Percentiles rank a stretch among this genome's conserved stretches.
Conservation (phyloP, 2,888 invertebrate genomes). For the Hirtodrosophila confusa region DNA sequence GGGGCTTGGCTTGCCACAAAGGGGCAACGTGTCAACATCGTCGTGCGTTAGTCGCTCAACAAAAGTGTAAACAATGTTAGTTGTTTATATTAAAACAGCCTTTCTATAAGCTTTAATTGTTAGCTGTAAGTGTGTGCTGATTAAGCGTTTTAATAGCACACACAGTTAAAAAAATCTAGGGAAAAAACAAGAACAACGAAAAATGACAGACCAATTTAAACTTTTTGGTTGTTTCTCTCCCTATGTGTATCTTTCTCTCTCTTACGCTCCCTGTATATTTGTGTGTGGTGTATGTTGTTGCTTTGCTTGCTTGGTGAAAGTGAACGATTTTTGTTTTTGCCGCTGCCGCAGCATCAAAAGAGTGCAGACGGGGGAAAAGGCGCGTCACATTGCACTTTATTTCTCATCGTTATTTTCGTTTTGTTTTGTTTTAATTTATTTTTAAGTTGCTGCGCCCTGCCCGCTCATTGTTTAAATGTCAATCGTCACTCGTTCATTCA, state of each 20-base stretch:
- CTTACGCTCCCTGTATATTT: slow-evolving; percentile 1
- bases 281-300: slow-evolving; percentile 27
- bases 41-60: slow-evolving; percentile 35
- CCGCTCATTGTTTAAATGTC: slow-evolving; percentile 23
- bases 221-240: slow-evolving; percentile 39
- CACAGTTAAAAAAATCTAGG: slow-evolving; percentile 9
- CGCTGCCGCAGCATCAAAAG: neutral
- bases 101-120: slow-evolving; percentile 11
- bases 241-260: slow-evolving; percentile 2
- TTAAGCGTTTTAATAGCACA: slow-evolving; percentile 31
- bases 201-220: slow-evolving; percentile 62
- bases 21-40: slow-evolving; percentile 73
- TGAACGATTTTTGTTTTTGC: slow-evolving; percentile 55
- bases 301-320: slow-evolving; percentile 66
- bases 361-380: neutral
- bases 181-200: slow-evolving; percentile 22
- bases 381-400: slow-evolving; percentile 51
- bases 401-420: neutral
- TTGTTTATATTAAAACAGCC: slow-evolving; percentile 54
- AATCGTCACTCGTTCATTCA: slow-evolving; percentile 19
- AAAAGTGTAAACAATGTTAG: slow-evolving; percentile 70
- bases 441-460: slow-evolving; percentile 34
- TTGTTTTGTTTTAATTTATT: slow-evolving; percentile 44
- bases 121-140: slow-evolving; percentile 37
- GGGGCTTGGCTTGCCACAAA: slow-evolving; percentile 60